Percentiles rank a stretch among this genome's conserved stretches.
Conservation (phyloP, 2,797 vertebrate species). For the Hydrolagus colliei region DNA sequence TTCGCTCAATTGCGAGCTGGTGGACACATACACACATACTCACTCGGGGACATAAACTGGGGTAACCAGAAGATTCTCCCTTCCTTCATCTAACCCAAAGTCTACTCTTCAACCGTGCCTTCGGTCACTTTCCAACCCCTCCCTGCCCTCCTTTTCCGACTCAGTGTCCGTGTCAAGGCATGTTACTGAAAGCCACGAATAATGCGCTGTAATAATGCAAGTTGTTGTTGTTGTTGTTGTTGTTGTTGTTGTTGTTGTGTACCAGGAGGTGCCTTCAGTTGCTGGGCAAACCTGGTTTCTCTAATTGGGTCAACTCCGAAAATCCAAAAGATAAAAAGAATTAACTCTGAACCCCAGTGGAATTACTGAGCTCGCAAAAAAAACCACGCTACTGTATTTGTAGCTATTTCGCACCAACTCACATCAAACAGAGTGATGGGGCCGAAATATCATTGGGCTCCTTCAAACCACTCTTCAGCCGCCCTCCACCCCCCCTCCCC, state of each 20-base stretch:
- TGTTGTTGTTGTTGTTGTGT: too few species aligned
- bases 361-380: too few species aligned
- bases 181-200: neutral
- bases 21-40: too few species aligned
- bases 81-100: too few species aligned
- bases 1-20: too few species aligned
- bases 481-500: neutral
- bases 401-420: too few species aligned
- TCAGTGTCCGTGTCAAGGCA: neutral
- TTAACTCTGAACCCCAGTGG: neutral
- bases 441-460: too few species aligned
- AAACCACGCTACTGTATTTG: too few species aligned
- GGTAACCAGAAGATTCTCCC: too few species aligned
- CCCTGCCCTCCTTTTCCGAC: slow-evolving; percentile 14
- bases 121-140: neutral
- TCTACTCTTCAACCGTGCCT: neutral
- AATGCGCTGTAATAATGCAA: neutral
- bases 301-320: neutral
- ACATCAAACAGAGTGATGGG: too few species aligned
- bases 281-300: neutral
- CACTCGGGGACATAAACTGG: too few species aligned
- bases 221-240: too few species aligned
- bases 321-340: neutral
- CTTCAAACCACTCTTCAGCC: neutral
- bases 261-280: neutral